phyloP scores from a whole-genome alignment of 2,888 invertebrate species.

The Carabus problematicus region DNA sequence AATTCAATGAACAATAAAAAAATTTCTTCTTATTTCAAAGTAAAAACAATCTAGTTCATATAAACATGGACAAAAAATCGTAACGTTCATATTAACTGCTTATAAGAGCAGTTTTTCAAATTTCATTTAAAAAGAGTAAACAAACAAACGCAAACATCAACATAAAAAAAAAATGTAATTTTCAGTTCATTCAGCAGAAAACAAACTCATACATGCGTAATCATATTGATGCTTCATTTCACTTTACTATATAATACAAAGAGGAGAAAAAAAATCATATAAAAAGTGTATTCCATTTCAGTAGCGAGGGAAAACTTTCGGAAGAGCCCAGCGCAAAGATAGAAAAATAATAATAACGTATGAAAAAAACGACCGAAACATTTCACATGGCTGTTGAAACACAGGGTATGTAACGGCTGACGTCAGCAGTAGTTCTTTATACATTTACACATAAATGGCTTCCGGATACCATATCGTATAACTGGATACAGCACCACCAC shows the following conservation, averaged over 20 bases:
- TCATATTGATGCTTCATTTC: constrained; percentile 15
- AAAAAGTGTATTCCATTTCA: no score
- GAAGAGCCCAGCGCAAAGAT: no score
- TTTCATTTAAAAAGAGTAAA: constrained; percentile 17
- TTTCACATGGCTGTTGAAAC: background rate
- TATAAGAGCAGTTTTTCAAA: no score
- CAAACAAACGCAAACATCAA: constrained; percentile 7
- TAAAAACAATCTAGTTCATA: no score
- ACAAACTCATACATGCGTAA: constrained; percentile 20
- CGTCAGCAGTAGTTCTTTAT: constrained; percentile 39
- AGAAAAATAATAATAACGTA: no score
- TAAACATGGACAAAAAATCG: no score
- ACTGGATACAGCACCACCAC: constrained; percentile 21
- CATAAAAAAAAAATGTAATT: constrained; percentile 19
- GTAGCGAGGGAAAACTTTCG: no score
- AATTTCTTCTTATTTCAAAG: no score
- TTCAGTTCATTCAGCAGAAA: constrained; percentile 20
- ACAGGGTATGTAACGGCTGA: constrained; percentile 15
- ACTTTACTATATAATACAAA: constrained; percentile 6
- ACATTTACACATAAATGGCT: constrained; percentile 41
- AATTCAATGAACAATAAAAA: no score
- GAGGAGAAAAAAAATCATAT: no score
- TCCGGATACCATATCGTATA: constrained; percentile 39
- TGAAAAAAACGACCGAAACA: no score
- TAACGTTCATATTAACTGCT: no score